Evolutionary conservation across 1,140 invertebrate genomes (phyloP), one percentile per base, ranked within the genome.

Genomic region (Lepidurus apus): DNA sequence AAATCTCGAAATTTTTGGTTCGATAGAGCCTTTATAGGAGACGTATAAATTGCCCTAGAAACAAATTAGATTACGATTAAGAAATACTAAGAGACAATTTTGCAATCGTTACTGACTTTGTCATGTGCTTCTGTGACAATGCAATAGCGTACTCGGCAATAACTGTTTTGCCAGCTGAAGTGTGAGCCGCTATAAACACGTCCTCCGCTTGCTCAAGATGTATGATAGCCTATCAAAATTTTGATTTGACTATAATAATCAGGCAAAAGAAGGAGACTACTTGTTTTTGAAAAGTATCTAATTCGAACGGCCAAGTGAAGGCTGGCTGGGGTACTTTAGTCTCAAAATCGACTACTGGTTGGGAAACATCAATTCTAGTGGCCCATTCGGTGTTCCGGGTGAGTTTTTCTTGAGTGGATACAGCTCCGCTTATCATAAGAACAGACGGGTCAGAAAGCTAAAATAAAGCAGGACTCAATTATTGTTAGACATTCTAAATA

Each of bases 1-100:
- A 99, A 99, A 83, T 99, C 98, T 53, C 96, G 89, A 86, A 96
- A 99, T 85, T 99, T 99, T 85, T 99, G 98, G 88, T 99, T 99
- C 0, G 98, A 99, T 7, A 99, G 86, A 0, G 98, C 98, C 88
- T 99, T 99, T 75, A 99, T 99, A 1, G 98, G 98, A 1, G 98
- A 99, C 1, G 98, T 99, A 85, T 99, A 99, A 80, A 99, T 95
- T 10, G 95, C 92, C 84, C 96, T 95, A 24, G 82, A 65, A 81
- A 82, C 81, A 80, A 80, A 78, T 42, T 47, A 80, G 78, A 75
- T 8, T 80, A 26, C 10, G 42, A 73, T 8, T 80, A 26, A 24
- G 65, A 53, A 53, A 42, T 73, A 80, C 2, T 4, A 34, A 34
- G 34, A 34, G 34, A 34, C 34, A 34, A 4, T 34, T 34, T 34